Percentiles rank a stretch among this genome's conserved stretches.
These are phyloP conservation scores for Coracias cyanogaster DNA, from an alignment of 2,797 vertebrate species.

Conservation along the genomic window DNA sequence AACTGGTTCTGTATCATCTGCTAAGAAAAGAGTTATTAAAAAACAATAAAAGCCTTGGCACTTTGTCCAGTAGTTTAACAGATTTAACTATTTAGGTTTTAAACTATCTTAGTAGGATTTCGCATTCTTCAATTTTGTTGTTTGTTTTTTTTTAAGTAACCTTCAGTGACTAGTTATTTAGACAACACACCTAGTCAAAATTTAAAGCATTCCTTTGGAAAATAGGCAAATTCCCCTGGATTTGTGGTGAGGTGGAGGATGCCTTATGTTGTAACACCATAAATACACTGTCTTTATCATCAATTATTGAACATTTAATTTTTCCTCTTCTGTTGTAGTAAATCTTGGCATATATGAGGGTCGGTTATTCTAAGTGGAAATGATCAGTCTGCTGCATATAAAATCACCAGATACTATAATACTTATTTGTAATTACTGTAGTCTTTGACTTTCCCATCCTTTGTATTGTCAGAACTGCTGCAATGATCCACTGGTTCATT, in stretches of 20 bases:
- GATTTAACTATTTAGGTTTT: constrained; percentile 5
- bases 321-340: not conserved
- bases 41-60: constrained; percentile 33
- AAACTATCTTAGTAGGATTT: not conserved
- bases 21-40: constrained; percentile 71
- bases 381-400: not conserved
- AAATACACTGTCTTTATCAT: not conserved
- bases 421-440: not conserved
- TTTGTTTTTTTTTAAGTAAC: not conserved
- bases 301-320: not conserved
- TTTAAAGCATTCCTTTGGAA: not conserved
- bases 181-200: not conserved
- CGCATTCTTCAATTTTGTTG: not conserved
- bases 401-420: not conserved
- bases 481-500: not conserved
- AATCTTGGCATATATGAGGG: not conserved
- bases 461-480: not conserved
- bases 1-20: constrained; percentile 60
- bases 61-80: not conserved
- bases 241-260: not conserved
- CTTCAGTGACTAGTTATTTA: not conserved
- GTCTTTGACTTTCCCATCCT: not conserved
- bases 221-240: not conserved
- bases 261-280: not conserved
- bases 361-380: not conserved